Evolutionary conservation across 2,888 invertebrate genomes (phyloP), one percentile per base, ranked within the genome.

Genomic region (Alitta virens): DNA sequence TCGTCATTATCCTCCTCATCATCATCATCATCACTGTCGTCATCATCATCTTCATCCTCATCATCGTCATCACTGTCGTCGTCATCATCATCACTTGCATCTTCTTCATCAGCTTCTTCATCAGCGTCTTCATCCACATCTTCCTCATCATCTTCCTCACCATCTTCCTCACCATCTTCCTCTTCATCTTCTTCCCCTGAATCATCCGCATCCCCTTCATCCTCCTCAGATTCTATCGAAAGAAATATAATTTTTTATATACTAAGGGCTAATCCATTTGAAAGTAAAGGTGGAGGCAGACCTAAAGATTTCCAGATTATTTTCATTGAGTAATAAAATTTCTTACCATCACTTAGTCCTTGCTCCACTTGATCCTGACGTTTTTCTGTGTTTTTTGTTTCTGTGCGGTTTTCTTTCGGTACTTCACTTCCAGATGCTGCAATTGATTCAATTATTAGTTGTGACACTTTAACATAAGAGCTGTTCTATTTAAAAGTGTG

Each of bases 11-110:
- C n/a, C 7, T 52, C 9, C 24, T 18, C 5, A 52, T 5, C 24
- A 52, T 21, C 23, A 9, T 52, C 26, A 18, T 52, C 24, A 14
- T 52, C 52, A 24, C 16, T 23, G 5, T 52, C 52, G 33, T 33
- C 33, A 23, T 25, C 43, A 23, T 60, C 60, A 24, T 49, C 58
- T n/a, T 54, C 54, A 40, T 26, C 25, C 7, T 53, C 60, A n/a
- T 23, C 27, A 25, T 58, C 59, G 14, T 27, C 25, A 54, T 60
- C 60, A 54, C 23, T 25, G 2, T 54, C 54, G 3, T 54, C 54
- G 27, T 38, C 26, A 21, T 38, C 50, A 9, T 16, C 23, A 5
- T 53, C 60, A 38, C 40, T 21, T n/a, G 49, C 58, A 3, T 50
- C 27, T 3, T 49, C 50, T 9, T 58, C 50, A 58, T 16, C 27